Evolutionary conservation across 2,113 vertebrate genomes (phyloP), one percentile per base, ranked within the genome.

Genomic region (Apodemus speciosus): DNA sequence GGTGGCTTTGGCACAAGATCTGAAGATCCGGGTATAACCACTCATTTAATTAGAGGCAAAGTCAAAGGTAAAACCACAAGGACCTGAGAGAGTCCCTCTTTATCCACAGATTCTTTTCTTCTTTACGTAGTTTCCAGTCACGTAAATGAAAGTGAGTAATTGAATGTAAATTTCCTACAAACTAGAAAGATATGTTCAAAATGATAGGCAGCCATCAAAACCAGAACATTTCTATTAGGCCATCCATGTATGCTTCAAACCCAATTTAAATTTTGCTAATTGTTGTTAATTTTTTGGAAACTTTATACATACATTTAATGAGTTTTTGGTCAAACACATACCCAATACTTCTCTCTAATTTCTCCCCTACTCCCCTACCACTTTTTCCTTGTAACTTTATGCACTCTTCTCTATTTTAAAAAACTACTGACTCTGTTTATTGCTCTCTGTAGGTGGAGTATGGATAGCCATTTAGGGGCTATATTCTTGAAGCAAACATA

Each of bases 81-180:
- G 2, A 8, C n/a, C 83, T 64, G 21, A 25, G 32, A 73, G 16
- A 56, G 2, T 38, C 46, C 40, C 58, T 49, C 6, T 30, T 20
- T n/a, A 30, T 1, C 4, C 4, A 9, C 0, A 18, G 6, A 16
- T 1, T 69, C 32, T 10, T 69, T 68, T 18, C 53, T 64, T 15
- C 53, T 4, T 23, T 83, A n/a, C 6, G 20, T 3, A 40, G 11
- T 20, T 13, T 25, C 49, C 23, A 46, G 9, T 51, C 35, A 51
- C 10, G 76, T 15, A 27, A 35, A 13, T 14, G 16, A 85, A 84
- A 84, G 10, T 43, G 80, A 64, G 6, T 3, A 32, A 21, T 21
- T 84, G 40, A 64, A 30, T 30, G 27, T 46, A 8, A 18, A 66
- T 20, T 64, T 35, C 27, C 16, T 66, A 46, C 18, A 84, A 66